Percentiles rank a stretch among this genome's conserved stretches.
These are phyloP conservation scores for Oryzias curvinotus DNA, from an alignment of 2,113 vertebrate species.

Conservation along the genomic window DNA sequence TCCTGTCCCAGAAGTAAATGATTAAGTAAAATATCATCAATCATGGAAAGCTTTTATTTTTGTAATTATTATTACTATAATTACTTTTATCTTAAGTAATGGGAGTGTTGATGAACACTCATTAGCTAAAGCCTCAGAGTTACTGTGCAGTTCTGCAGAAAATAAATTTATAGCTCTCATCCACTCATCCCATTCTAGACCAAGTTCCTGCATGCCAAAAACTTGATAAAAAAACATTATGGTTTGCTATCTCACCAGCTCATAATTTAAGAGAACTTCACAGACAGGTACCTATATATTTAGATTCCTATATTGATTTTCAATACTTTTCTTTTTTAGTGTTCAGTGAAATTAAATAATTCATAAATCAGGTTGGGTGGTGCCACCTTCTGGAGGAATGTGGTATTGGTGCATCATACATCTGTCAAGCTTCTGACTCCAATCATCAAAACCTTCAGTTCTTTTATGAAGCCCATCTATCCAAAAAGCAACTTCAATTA, in stretches of 20 bases:
- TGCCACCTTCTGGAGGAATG: constrained; percentile 45
- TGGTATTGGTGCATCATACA: not conserved
- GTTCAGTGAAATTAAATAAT: not conserved
- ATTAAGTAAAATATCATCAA: constrained; percentile 17
- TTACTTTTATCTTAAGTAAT: not conserved
- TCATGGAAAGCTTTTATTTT: constrained; percentile 3
- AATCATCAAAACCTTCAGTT: too few relatives aligned
- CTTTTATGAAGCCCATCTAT: too few relatives aligned
- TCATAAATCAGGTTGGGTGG: constrained; percentile 26
- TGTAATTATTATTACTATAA: constrained; percentile 4
- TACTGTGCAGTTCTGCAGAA: not conserved
- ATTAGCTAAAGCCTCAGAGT: constrained; percentile 18
- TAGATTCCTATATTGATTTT: not conserved
- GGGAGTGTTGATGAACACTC: constrained; percentile 19
- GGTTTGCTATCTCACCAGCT: too few relatives aligned
- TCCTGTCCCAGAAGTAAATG: constrained; percentile 37
- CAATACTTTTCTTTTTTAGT: not conserved
- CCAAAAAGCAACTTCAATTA: too few relatives aligned
- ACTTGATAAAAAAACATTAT: too few relatives aligned
- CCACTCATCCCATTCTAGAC: constrained; percentile 23
- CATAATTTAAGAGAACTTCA: too few relatives aligned
- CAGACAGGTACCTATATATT: constrained; percentile 4
- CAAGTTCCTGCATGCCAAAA: too few relatives aligned
- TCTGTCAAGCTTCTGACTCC: too few relatives aligned
- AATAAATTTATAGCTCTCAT: constrained; percentile 6